Conservation (phyloP, 2,797 vertebrate genomes). For the Scarus forsteni region DNA sequence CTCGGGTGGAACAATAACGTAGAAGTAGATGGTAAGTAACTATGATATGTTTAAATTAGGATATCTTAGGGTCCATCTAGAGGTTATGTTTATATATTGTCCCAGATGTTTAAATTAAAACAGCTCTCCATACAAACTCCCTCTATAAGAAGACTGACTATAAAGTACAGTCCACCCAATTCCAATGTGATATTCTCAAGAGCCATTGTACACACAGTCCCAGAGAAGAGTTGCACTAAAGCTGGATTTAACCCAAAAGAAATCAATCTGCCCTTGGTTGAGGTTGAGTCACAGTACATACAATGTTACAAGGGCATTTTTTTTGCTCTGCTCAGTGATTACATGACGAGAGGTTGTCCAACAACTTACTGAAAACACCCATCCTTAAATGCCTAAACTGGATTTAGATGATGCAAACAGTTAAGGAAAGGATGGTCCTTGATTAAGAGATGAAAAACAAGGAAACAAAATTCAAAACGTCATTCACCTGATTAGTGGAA, state of each 20-base stretch:
- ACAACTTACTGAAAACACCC: background rate
- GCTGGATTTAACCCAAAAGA: slow-evolving; percentile 29
- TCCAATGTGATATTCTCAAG: slow-evolving; percentile 21
- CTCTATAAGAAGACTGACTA: background rate
- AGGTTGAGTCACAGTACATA: background rate
- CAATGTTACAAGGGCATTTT: slow-evolving; percentile 2
- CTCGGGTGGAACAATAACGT: background rate
- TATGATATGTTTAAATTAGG: background rate
- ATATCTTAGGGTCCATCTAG: background rate
- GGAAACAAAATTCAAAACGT: background rate
- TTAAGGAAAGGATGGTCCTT: background rate
- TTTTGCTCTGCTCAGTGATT: background rate
- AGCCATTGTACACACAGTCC: slow-evolving; percentile 20
- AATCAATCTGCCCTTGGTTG: slow-evolving; percentile 13
- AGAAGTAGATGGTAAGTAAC: background rate
- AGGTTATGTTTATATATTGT: background rate
- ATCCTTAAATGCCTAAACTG: background rate
- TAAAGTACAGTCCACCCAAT: slow-evolving; percentile 16
- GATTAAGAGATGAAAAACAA: background rate
- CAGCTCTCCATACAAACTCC: background rate
- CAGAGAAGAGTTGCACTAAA: slow-evolving; percentile 10
- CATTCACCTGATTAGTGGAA: too few relatives aligned
- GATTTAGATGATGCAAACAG: background rate
- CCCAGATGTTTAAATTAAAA: background rate
- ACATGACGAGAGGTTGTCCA: background rate